Evolutionary conservation across 2,113 vertebrate genomes (phyloP), one percentile per base, ranked within the genome.

Genomic region (Nanorana parkeri): DNA sequence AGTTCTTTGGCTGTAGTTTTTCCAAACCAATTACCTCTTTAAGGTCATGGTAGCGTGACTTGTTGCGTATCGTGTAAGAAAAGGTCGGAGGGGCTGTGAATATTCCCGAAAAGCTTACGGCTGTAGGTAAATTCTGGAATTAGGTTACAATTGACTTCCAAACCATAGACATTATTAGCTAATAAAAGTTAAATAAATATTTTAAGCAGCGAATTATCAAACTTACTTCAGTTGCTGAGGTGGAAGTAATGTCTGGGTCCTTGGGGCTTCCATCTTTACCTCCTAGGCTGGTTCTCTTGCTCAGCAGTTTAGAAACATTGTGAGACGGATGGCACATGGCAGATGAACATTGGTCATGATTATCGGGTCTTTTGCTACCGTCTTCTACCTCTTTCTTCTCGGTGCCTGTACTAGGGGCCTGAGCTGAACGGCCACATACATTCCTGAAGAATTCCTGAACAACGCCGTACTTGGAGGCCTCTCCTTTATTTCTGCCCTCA

Each of bases 371-470:
- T 85, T 88, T 83, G 83, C 81, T 36, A 24, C 96, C 96, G 17
- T 98, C 96, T 21, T 90, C 84, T 0, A 15, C 0, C 77, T 89
- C 94, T 82, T 90, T 93, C 60, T 89, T 81, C 72, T 95, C 95
- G 0, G 74, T 84, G 1, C 60, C 84, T 0, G 88, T 82, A 0
- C 88, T 92, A 55, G 94, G 92, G 85, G 95, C 92, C 29, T 84
- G 83, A 58, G 63, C 56, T 0, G 92, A 89, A 63, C 96, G 89
- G 84, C 93, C 94, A 0, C 96, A 99, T 29, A 97, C 96, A 0
- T 95, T 98, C 69, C 93, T 94, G 78, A 98, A 92, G 89, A 99
- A 97, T 89, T 99, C 97, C 86, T 98, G 97, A 77, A 97, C 95
- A 0, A 96, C 91, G 68, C 96, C 95, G 0, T 95, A 97, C 41